phyloP scores from a whole-genome alignment of 2,888 invertebrate genomes.

The Dasypolia templi region DNA sequence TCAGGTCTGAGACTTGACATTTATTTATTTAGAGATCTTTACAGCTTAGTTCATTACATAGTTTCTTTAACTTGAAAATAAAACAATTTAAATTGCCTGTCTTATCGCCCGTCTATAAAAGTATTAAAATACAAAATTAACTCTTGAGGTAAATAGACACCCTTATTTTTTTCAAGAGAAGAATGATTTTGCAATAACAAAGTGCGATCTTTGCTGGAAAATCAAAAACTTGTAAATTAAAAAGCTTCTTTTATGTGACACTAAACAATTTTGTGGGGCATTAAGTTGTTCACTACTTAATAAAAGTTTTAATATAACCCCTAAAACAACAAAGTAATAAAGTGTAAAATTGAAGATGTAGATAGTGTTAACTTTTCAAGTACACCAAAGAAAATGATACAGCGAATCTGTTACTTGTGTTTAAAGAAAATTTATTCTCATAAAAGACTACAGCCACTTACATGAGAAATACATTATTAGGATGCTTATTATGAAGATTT shows the following conservation, averaged over 20 bases:
- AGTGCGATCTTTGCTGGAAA: not conserved
- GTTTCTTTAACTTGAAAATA: not conserved
- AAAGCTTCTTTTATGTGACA: conserved; percentile 46
- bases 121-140: not conserved
- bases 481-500: no score
- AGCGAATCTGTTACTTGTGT: no score
- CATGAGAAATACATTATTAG: no score
- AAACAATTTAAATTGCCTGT: conserved; percentile 15
- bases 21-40: no score
- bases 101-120: conserved; percentile 12
- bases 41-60: not conserved
- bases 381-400: conserved; percentile 11
- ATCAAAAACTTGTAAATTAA: conserved; percentile 24
- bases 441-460: no score
- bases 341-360: not conserved
- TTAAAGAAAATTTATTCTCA: no score
- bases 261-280: conserved; percentile 45
- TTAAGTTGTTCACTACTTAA: conserved; percentile 21
- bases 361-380: conserved; percentile 3
- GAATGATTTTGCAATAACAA: conserved; percentile 7
- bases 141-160: not conserved
- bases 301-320: conserved; percentile 1
- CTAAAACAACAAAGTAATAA: not conserved
- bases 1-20: conserved; percentile 1
- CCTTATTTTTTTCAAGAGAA: not conserved